These are phyloP conservation scores for Dunckerocampus dactyliophorus DNA, from an alignment of 2,113 vertebrate genomes.

Conservation along the genomic window DNA sequence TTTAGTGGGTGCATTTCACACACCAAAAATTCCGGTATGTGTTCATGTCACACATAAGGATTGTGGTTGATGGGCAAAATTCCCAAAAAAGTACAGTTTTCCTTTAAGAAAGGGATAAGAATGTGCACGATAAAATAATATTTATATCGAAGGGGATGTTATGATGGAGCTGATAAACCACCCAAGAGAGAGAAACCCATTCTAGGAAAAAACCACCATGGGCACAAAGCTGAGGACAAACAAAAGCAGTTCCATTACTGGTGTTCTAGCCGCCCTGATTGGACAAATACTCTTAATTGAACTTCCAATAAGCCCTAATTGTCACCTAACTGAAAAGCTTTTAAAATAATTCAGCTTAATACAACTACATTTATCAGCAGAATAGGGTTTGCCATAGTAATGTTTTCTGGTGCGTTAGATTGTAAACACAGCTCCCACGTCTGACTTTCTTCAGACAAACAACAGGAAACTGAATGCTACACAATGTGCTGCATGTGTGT, in stretches of 20 bases:
- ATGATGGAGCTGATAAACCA: slow-evolving; percentile 1
- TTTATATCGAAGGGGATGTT: not conserved
- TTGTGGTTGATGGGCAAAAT: too few relatives aligned
- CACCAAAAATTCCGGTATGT: too few relatives aligned
- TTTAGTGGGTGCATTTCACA: too few relatives aligned
- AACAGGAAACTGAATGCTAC: too few relatives aligned
- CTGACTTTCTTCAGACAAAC: too few relatives aligned
- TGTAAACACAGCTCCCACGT: not conserved
- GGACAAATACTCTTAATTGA: slow-evolving; percentile 18
- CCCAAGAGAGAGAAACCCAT: not conserved
- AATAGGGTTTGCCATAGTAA: not conserved
- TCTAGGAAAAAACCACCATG: slow-evolving; percentile 3
- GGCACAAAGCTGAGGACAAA: slow-evolving; percentile 31
- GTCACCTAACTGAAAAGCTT: slow-evolving; percentile 13
- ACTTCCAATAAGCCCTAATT: slow-evolving; percentile 7
- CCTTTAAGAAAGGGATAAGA: too few relatives aligned
- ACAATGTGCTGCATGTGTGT: not conserved
- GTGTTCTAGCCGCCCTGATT: slow-evolving; percentile 1
- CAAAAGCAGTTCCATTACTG: slow-evolving; percentile 30
- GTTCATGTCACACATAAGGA: too few relatives aligned
- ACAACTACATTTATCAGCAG: not conserved
- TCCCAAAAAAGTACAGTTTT: too few relatives aligned
- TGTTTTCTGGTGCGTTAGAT: not conserved
- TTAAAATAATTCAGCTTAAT: slow-evolving; percentile 1
- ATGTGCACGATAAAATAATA: too few relatives aligned